Conservation (phyloP, 2,888 invertebrate species). For the Apodemia duryi region DNA sequence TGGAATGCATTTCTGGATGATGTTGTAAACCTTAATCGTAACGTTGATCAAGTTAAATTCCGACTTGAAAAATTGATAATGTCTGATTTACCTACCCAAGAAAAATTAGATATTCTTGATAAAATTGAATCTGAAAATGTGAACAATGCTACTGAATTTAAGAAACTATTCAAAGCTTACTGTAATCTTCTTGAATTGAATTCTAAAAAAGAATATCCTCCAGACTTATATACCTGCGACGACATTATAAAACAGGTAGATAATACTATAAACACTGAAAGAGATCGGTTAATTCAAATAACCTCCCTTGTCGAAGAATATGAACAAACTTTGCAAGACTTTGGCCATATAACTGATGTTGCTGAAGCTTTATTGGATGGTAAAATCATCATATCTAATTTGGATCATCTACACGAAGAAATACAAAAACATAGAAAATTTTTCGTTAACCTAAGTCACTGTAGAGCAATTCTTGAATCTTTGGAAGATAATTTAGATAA, state of each 20-base stretch:
- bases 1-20: conserved; percentile 86
- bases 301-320: conserved; percentile 91
- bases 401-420: conserved; percentile 91
- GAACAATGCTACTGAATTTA: conserved; percentile 79
- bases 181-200: conserved; percentile 83
- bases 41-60: conserved; percentile 68
- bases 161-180: conserved; percentile 81
- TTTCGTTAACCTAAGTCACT: conserved; percentile 92
- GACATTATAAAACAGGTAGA: conserved; percentile 85
- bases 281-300: conserved; percentile 87
- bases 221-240: conserved; percentile 82
- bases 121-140: conserved; percentile 83
- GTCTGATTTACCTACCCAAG: conserved; percentile 82
- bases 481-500: conserved; percentile 90
- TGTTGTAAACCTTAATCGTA: conserved; percentile 77
- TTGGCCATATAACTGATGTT: conserved; percentile 90
- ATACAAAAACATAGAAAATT: conserved; percentile 94
- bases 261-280: conserved; percentile 83
- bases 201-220: conserved; percentile 84
- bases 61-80: conserved; percentile 78
- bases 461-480: conserved; percentile 91
- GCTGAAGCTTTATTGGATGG: conserved; percentile 90
- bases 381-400: conserved; percentile 85
- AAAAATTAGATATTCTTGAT: conserved; percentile 84
- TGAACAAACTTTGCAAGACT: conserved; percentile 92